These are phyloP conservation scores for Helogale parvula DNA, from an alignment of 2,113 vertebrate species.

Conservation along the genomic window DNA sequence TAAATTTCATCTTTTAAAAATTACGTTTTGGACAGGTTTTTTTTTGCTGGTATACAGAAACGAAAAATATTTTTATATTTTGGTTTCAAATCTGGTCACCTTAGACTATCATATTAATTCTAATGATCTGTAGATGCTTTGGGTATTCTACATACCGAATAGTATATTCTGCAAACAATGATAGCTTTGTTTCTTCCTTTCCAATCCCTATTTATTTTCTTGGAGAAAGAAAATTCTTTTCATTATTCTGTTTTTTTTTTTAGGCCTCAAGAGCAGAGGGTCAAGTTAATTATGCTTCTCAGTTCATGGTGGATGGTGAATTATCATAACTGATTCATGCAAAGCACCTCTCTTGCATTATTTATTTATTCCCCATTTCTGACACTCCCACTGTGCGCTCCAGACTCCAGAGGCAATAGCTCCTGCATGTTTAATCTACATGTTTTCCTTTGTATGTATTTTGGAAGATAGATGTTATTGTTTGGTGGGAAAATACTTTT, in stretches of 20 bases:
- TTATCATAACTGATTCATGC: neutral
- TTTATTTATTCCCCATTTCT: neutral
- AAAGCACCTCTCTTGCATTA: neutral
- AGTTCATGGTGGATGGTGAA: neutral
- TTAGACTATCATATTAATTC: neutral
- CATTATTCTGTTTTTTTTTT: neutral
- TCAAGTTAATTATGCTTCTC: slow-evolving; percentile 16
- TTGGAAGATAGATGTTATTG: neutral
- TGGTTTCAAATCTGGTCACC: neutral
- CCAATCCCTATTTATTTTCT: neutral
- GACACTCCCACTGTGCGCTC: neutral
- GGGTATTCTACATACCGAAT: neutral
- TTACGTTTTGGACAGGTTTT: neutral
- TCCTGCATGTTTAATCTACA: neutral
- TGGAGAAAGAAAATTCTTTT: neutral
- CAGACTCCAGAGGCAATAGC: neutral
- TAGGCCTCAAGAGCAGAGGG: neutral
- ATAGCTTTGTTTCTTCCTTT: neutral
- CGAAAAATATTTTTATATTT: neutral
- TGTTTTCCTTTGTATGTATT: neutral
- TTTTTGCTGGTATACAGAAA: neutral
- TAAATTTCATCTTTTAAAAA: neutral
- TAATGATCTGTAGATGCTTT: neutral
- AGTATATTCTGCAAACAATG: neutral
- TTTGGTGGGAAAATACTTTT: neutral